Conservation (phyloP, 1,140 invertebrate genomes). For the Aradophagus sp. region DNA sequence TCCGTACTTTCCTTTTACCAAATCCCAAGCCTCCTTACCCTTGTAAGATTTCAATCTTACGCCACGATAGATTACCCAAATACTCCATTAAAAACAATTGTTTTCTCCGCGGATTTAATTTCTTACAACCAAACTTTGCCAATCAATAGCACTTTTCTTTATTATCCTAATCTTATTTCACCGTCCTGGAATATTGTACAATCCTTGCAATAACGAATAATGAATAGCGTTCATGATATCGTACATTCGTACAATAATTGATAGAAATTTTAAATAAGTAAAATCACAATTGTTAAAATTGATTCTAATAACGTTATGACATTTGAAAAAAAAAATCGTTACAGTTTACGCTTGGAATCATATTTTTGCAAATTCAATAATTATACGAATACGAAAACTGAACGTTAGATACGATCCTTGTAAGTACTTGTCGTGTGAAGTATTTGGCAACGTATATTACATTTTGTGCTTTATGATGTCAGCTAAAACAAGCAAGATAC, state of each 20-base stretch:
- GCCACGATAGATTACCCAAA: constrained; percentile 29
- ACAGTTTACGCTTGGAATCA: no score
- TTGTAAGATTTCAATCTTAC: constrained; percentile 27
- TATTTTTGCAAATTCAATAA: constrained; percentile 1
- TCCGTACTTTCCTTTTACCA: constrained; percentile 40
- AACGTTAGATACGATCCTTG: constrained; percentile 13
- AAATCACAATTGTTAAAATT: no score
- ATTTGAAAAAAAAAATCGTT: no score
- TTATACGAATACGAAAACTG: constrained; percentile 26
- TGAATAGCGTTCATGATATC: constrained; percentile 8
- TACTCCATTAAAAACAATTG: constrained; percentile 15
- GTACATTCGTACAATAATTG: constrained; percentile 9
- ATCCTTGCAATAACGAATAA: not conserved
- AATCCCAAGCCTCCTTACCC: constrained; percentile 26
- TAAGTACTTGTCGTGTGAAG: constrained; percentile 44
- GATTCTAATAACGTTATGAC: constrained; percentile 15
- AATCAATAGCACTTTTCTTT: constrained; percentile 10
- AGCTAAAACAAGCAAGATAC: constrained; percentile 25
- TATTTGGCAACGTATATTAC: constrained; percentile 30
- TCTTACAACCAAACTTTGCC: no score
- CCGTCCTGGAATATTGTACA: not conserved
- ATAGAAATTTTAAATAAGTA: no score
- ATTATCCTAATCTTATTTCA: constrained; percentile 5
- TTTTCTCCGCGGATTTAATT: no score
- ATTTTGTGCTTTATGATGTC: constrained; percentile 39